A percentile compares a stretch with the other conserved stretches of the same genome.
Evolutionary conservation across 2,113 vertebrate genomes (phyloP).

Genomic region (Meles meles): DNA sequence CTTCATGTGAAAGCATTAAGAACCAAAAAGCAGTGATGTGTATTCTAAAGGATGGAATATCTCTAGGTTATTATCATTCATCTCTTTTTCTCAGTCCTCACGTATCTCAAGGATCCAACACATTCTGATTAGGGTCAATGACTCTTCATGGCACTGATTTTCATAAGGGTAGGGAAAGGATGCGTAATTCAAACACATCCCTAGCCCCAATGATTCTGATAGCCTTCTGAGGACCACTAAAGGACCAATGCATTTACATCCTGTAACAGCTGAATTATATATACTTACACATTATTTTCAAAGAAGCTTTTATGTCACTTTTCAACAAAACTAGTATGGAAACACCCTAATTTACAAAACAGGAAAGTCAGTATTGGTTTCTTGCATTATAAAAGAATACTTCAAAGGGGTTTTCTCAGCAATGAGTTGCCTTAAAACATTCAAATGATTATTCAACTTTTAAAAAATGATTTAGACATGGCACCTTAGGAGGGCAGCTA

Average conservation of each 20-base stretch:
- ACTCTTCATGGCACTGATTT: neutral
- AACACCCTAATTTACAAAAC: constrained; percentile 46
- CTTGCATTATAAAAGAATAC: constrained; percentile 54
- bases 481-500: constrained; percentile 29
- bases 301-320: constrained; percentile 39
- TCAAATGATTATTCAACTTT: constrained; percentile 40
- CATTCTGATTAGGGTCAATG: neutral
- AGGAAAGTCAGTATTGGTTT: neutral
- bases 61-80: neutral
- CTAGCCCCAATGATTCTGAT: neutral
- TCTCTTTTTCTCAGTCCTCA: neutral
- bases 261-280: neutral
- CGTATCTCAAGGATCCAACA: neutral
- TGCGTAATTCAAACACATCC: neutral
- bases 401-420: constrained; percentile 50
- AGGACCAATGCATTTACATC: neutral
- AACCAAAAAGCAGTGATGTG: neutral
- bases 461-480: neutral
- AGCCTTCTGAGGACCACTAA: neutral
- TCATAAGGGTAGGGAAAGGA: neutral
- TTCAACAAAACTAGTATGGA: constrained; percentile 33
- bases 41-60: neutral
- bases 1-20: neutral
- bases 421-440: constrained; percentile 18
- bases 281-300: constrained; percentile 1